Base-by-base conservation (phyloP, 2,797 vertebrate genomes). In the Lagodon rhomboides region DNA sequence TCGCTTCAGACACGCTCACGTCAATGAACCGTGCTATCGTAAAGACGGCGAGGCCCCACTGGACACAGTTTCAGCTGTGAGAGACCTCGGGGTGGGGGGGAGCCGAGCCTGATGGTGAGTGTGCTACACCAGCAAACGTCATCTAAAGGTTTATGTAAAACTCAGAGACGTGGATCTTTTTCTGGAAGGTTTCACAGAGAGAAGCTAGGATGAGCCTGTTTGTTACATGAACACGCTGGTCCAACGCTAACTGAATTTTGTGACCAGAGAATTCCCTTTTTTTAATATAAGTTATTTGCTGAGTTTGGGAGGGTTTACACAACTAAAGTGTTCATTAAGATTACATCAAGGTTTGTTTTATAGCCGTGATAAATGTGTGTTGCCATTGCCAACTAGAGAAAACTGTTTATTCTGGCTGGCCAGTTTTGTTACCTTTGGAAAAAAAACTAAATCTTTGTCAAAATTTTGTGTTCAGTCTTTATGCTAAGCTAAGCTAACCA, bases 11-110 rank as follows among this genome's bases (percentile, higher is more conserved):
- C 73, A 66, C 11, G 27, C 75, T 87, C 49, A 62, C 87, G 84
- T 89, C 83, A 84, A 85, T 85, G 69, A 82, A 84, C 79, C 83
- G 79, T 41, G 85, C 79, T 90, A 69, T 78, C 62, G 47, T 58
- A 61, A 80, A 87, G 80, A 83, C 68, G n/a, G 62, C 1, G 6
- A 56, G 56, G 60, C 58, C 73, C 64, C 71, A 38, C 50, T 62
- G 80, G 73, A 88, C 66, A 74, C 75, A 51, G 23, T 63, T 65
- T 88, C n/a, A 66, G 55, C 53, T 56, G 51, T 78, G 74, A 43
- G 49, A 72, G 51, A 68, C 44, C 64, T 65, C 51, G 49, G 7
- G 38, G 38, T 2, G 38, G 17, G 27, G 30, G 65, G 41, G 20
- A 17, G 70, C 49, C 7, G 3, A 34, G 23, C 60, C 30, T 58